Base-by-base conservation (phyloP, 2,797 vertebrate genomes). In the Anomalospiza imberbis region DNA sequence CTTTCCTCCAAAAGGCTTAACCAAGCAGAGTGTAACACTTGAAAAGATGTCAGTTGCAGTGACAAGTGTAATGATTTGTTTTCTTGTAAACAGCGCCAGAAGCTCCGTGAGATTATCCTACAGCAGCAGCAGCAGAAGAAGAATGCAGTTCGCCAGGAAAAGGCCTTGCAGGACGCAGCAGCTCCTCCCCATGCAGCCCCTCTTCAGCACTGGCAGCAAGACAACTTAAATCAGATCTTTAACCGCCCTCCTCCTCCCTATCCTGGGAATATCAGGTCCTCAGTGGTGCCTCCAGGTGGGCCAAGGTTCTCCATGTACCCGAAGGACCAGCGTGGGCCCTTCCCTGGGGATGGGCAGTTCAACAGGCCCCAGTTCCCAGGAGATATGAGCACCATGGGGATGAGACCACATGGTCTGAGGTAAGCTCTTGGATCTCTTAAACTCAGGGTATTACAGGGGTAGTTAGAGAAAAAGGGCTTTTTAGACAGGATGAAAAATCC, bases 91-190 rank as follows among this genome's bases (percentile, higher is more conserved):
- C 96, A 99, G 99, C 98, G 99, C 57, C 99, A 99, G 96, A 98
- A 99, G 95, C 98, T 99, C 57, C 98, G 99, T 95, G 99, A 99
- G 96, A 98, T 99, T 72, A 98, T 99, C 91, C 98, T 99, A 3
- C 98, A 99, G 84, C 99, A 99, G 66, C 99, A 99, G 61, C 99
- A 99, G 95, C 99, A 99, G 96, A 99, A 99, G 95, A 99, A 99
- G 95, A 99, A 98, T 76, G 99, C 99, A 0, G 98, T 98, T 90
- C 99, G 99, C 15, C 99, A 99, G 97, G 99, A 99, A 88, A 99
- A 99, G 79, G 97, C 97, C 70, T 93, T 98, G 44, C 98, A 98
- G 92, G 99, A 99, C 2, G 80, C 97, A 65, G 48, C 97, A 61
- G 90, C 96, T 14, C 95, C 96, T 93, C 90, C 98, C 60, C 94